phyloP scores from a whole-genome alignment of 2,888 invertebrate species.

The Pycnomerus fuliginosus region DNA sequence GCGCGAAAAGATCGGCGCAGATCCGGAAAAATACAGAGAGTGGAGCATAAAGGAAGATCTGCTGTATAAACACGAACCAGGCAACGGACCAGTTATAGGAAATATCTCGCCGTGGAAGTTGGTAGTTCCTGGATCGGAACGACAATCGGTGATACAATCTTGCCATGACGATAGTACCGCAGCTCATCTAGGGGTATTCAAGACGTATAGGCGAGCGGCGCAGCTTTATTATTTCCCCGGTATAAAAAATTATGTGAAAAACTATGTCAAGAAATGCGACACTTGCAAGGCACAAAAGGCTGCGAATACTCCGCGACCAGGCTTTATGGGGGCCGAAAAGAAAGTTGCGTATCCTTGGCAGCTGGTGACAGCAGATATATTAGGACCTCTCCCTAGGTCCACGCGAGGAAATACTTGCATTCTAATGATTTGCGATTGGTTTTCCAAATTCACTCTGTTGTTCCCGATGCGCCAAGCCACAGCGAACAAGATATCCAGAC shows the following conservation, averaged over 20 bases:
- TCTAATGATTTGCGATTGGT: constrained; percentile 9
- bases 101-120: no score
- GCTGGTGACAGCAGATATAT: not conserved
- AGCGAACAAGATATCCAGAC: not conserved
- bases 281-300: not conserved
- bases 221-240: no score
- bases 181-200: no score
- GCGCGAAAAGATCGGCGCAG: not conserved
- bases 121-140: no score
- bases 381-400: constrained; percentile 10
- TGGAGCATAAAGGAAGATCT: not conserved
- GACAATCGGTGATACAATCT: no score
- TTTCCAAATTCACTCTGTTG: constrained; percentile 9
- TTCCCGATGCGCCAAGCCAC: constrained; percentile 6
- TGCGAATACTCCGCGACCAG: not conserved
- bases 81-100: not conserved
- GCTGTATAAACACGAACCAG: not conserved
- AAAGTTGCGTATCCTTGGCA: not conserved
- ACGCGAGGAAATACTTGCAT: constrained; percentile 8
- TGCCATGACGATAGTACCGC: no score
- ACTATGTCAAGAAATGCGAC: not conserved
- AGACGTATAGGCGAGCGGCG: no score
- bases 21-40: not conserved
- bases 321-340: not conserved
- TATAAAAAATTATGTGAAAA: no score